Conservation (phyloP, 2,888 invertebrate species). For the Pachycephus smyrnensis region DNA sequence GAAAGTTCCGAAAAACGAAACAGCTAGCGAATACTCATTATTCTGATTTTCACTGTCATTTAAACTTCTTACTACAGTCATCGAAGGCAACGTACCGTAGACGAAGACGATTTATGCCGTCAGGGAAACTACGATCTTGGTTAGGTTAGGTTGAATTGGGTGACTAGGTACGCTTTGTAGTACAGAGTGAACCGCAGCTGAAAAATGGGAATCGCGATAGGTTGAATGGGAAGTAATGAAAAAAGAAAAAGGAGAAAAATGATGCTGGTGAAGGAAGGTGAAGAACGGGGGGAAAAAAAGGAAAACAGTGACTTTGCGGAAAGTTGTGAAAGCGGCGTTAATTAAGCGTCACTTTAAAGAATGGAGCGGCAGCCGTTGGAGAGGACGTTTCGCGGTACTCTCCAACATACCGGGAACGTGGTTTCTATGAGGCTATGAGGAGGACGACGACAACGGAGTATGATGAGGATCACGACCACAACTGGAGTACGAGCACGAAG, state of each 20-base stretch:
- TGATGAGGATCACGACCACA: conserved; percentile 7
- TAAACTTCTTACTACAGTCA: background rate
- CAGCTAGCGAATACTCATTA: background rate
- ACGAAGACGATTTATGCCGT: conserved; percentile 48
- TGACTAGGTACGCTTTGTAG: background rate
- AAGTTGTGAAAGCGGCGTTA: conserved; percentile 48
- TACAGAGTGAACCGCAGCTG: background rate
- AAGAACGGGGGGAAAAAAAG: conserved; percentile 18
- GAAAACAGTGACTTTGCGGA: conserved; percentile 16
- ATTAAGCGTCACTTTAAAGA: conserved; percentile 56
- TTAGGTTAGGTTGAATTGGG: no score
- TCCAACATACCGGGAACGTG: conserved; percentile 15
- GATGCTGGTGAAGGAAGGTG: conserved; percentile 22
- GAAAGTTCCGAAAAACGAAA: conserved; percentile 6
- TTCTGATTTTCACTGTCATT: background rate
- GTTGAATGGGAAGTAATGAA: background rate
- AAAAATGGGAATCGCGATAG: background rate
- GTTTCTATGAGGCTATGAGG: conserved; percentile 19
- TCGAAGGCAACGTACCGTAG: background rate
- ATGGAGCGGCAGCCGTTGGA: conserved; percentile 29
- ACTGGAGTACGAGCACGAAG: conserved; percentile 15
- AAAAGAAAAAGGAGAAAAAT: conserved; percentile 8
- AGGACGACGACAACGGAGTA: conserved; percentile 18
- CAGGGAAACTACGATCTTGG: conserved; percentile 13
- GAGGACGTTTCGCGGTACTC: background rate